Base-by-base conservation (phyloP, 2,888 invertebrate species). In the Ormyrus pomaceus region DNA sequence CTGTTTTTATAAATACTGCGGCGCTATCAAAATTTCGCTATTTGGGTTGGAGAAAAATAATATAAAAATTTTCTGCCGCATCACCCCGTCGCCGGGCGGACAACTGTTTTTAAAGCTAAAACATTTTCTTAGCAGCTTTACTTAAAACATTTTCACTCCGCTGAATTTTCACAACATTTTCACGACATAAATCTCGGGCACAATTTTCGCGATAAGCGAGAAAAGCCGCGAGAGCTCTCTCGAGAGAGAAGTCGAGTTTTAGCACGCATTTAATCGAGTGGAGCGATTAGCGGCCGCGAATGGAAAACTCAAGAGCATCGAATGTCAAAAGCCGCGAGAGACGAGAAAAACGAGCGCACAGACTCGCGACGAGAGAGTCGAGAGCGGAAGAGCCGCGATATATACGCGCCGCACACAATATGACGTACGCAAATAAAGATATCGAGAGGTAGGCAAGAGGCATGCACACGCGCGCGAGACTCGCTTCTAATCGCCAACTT, bases 301-400 rank as follows among this genome's bases (percentile, higher is more conserved):
- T 6, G 48, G 45, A 62, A 73, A 46, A 73, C n/a, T 55, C 55
- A 76, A 76, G 69, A 69, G 55, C 76, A 69, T 48, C 55, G 61
- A 76, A 69, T 69, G 76, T 74, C 66, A 66, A 50, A 66, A 46
- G n/a, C 34, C 7, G 45, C 51, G 59, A 50, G 51, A 70, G 10
- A 59, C 11, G 5, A 9, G 45, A 51, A 51, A 46, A 45, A 65
- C 34, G 34, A 34, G 34, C 34, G 34, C 34, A 4, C 34, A 4
- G 34, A 34, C 62, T 55, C 46, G 58, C 7, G 59, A 51, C 3
- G 5, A 48, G 5, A 48, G 48, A 34, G 10, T 61, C 19, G 45
- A 51, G 19, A 48, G 34, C 34, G 34, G 34, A 34, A 34, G 34
- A 34, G 34, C 3, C 34, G 34, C 19, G 19, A 19, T 19, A 34